Percentiles rank a stretch among this genome's conserved stretches.
Conservation (phyloP, 2,797 vertebrate genomes). For the Mycteria americana region DNA sequence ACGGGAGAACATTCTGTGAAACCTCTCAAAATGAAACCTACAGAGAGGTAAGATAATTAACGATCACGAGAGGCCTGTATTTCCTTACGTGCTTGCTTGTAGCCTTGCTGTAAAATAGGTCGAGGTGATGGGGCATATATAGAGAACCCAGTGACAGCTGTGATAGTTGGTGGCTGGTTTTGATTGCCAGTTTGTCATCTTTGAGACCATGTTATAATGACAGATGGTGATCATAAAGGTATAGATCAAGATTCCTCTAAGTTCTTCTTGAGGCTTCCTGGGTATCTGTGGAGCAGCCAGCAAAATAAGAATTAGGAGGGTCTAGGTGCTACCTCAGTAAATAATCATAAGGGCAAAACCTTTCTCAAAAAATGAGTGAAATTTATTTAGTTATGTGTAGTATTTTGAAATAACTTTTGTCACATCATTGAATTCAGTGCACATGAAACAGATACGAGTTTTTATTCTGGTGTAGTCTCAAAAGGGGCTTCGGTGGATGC, state of each 20-base stretch:
- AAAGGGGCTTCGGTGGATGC: background rate
- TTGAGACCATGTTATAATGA: background rate
- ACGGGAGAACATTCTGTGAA: background rate
- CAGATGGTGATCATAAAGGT: background rate
- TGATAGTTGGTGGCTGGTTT: background rate
- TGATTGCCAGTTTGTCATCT: background rate
- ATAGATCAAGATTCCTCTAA: background rate
- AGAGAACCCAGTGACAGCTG: background rate
- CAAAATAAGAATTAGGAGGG: background rate
- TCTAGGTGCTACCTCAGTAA: background rate
- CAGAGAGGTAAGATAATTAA: background rate
- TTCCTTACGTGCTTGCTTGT: background rate
- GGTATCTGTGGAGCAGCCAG: background rate
- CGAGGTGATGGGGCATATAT: background rate
- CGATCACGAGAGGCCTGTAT: background rate
- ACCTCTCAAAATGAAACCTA: background rate
- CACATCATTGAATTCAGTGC: rapidly evolving
- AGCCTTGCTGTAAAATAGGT: background rate
- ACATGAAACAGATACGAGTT: background rate
- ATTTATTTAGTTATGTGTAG: background rate
- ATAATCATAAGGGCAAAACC: background rate
- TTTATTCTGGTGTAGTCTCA: background rate
- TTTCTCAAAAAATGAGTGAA: background rate
- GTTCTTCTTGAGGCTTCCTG: background rate
- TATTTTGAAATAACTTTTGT: background rate